Evolutionary conservation across 1,140 invertebrate species (phyloP).

Genomic region (Armadillidium nasatum): DNA sequence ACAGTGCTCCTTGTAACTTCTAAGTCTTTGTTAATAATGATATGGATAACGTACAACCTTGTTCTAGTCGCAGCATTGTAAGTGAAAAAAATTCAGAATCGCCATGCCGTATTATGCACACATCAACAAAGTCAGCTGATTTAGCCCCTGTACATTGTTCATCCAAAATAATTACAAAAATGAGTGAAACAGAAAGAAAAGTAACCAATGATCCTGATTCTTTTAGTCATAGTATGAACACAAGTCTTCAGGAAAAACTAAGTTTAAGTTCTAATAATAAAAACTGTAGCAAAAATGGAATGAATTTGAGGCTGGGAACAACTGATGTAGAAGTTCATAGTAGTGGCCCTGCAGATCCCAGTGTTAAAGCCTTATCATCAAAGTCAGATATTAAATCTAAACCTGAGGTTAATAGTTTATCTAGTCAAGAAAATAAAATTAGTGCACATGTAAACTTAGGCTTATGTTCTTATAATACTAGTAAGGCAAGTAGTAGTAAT

Average conservation of each 20-base stretch:
- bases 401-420: background rate
- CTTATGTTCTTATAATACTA: conserved; percentile 23
- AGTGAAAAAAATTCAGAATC: background rate
- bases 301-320: conserved; percentile 23
- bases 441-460: background rate
- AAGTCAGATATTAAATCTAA: conserved; percentile 17
- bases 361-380: conserved; percentile 12
- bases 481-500: conserved; percentile 25
- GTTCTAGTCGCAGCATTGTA: background rate
- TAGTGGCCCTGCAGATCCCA: background rate
- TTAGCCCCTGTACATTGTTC: background rate
- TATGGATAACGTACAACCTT: background rate
- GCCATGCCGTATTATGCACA: background rate
- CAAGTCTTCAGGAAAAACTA: conserved; percentile 21
- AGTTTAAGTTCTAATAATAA: conserved; percentile 21
- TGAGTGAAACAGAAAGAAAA: conserved; percentile 8
- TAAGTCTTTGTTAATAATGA: background rate
- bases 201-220: background rate
- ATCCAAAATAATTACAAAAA: background rate
- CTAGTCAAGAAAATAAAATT: conserved; percentile 5
- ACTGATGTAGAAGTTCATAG: conserved; percentile 29
- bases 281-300: conserved; percentile 27
- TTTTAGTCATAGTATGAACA: background rate
- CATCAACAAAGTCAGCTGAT: conserved; percentile 6
- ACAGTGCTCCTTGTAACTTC: too few relatives aligned